Base-by-base conservation (phyloP, 64 coral and sea anemone genomes). In the Montipora cactus region DNA sequence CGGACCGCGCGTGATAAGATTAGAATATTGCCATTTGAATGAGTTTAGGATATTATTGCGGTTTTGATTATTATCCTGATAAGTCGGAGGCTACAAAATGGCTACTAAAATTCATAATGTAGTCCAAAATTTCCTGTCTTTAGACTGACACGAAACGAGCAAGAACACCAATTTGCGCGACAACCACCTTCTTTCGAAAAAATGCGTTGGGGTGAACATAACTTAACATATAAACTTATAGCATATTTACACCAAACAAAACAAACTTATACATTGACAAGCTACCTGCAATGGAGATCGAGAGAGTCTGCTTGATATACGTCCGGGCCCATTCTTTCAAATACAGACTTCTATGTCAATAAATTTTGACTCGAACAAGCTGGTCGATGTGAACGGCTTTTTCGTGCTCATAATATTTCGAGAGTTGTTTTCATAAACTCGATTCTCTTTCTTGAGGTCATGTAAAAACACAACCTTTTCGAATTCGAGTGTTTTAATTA, bases 401-500 rank as follows among this genome's bases (percentile, higher is more conserved):
- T 86, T 72, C 82, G 82, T 86, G 82, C 46, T 21, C 64, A 72
- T 72, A 71, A 70, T 71, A 49, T 71, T 49, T 64, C 4, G 61
- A 84, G 47, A 25, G 62, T 67, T 86, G 66, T 86, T 86, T 86
- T 86, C 82, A 86, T 84, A 84, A 84, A 84, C 81, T 67, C 81
- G 81, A 84, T 50, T 86, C 68, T 21, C 66, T 46, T 72, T 86
- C 67, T 22, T 5, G 15, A 51, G 62, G 82, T 86, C 82, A 72
- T 37, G 19, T 18, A 86, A 86, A 86, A 86, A 86, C 82, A 71
- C 44, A 66, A 86, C 82, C 82, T 72, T 86, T 86, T 86, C 66
- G 46, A 86, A 86, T 62, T 86, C 82, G 66, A 86, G 82, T 86
- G 82, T 86, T 86, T 86, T 86, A 86, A 70, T 86, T 86, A 70